Percentiles rank a stretch among this genome's conserved stretches.
phyloP scores from a whole-genome alignment of 1,140 invertebrate species.

The Dreissena polymorpha region DNA sequence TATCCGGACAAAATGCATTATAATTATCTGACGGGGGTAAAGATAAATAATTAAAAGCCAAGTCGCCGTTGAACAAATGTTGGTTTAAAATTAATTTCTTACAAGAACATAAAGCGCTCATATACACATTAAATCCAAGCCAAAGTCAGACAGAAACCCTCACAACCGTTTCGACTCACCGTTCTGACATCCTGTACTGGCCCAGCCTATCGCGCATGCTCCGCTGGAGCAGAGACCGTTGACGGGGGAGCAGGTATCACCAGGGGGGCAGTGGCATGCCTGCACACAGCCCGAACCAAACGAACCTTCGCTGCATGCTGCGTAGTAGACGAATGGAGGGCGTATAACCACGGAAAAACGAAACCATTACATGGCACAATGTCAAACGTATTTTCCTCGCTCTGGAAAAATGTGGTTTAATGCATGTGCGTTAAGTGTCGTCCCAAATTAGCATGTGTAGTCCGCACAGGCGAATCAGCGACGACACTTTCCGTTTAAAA shows the following conservation, averaged over 20 bases:
- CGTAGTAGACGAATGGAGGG: not conserved
- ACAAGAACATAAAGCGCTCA: too few relatives aligned
- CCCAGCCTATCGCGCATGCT: conserved; percentile 44
- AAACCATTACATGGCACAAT: not conserved
- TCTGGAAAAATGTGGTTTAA: not conserved
- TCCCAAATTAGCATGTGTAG: too few relatives aligned
- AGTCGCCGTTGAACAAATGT: too few relatives aligned
- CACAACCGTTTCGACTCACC: conserved; percentile 20
- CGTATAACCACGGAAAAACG: not conserved
- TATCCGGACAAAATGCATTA: too few relatives aligned
- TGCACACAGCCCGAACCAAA: conserved; percentile 40
- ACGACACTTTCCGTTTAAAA: not conserved
- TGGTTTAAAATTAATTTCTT: too few relatives aligned
- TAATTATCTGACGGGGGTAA: too few relatives aligned
- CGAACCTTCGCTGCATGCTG: conserved; percentile 49
- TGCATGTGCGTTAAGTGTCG: not conserved
- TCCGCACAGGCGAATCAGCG: too few relatives aligned
- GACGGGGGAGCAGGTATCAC: conserved; percentile 36
- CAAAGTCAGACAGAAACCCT: too few relatives aligned
- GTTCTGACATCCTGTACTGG: conserved; percentile 51
- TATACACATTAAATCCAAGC: too few relatives aligned
- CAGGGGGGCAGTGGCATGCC: conserved; percentile 47
- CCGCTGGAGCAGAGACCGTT: conserved; percentile 47
- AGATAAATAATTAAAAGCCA: too few relatives aligned
- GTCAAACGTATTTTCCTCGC: not conserved